phyloP scores from a whole-genome alignment of 2,797 vertebrate species.

The Gambelia wislizenii region DNA sequence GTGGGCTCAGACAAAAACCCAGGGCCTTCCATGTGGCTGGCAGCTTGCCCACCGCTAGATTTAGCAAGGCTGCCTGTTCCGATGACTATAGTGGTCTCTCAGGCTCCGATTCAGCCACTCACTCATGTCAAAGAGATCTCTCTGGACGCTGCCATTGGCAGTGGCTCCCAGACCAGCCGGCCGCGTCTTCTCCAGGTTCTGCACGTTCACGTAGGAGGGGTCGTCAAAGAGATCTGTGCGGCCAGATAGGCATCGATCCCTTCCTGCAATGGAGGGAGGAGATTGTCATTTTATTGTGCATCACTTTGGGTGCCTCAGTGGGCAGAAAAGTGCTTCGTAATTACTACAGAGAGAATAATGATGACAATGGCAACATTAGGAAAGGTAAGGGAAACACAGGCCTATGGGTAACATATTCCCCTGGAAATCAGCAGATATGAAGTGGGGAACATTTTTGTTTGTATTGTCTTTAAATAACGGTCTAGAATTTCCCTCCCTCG shows the following conservation, averaged over 20 bases:
- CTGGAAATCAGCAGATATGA: too few species aligned
- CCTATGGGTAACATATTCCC: too few species aligned
- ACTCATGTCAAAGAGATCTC: conserved; percentile 99
- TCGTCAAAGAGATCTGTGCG: conserved; percentile 90
- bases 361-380: too few species aligned
- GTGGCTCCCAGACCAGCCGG: conserved; percentile 62
- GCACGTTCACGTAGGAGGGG: conserved; percentile 95
- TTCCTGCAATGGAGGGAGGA: conserved; percentile 53
- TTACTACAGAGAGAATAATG: too few species aligned
- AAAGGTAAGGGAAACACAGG: too few species aligned
- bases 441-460: too few species aligned
- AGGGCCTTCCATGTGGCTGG: too few species aligned
- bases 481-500: too few species aligned
- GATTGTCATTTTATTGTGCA: neutral
- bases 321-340: neutral
- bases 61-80: neutral
- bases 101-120: conserved; percentile 65
- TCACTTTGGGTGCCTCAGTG: neutral
- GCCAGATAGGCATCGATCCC: conserved; percentile 55
- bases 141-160: conserved; percentile 84
- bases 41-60: too few species aligned
- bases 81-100: fast-evolving
- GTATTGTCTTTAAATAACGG: too few species aligned
- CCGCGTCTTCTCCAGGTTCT: conserved; percentile 87
- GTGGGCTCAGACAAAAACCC: too few species aligned